phyloP scores from a whole-genome alignment of 1,140 invertebrate genomes.

The Nymphalis io region DNA sequence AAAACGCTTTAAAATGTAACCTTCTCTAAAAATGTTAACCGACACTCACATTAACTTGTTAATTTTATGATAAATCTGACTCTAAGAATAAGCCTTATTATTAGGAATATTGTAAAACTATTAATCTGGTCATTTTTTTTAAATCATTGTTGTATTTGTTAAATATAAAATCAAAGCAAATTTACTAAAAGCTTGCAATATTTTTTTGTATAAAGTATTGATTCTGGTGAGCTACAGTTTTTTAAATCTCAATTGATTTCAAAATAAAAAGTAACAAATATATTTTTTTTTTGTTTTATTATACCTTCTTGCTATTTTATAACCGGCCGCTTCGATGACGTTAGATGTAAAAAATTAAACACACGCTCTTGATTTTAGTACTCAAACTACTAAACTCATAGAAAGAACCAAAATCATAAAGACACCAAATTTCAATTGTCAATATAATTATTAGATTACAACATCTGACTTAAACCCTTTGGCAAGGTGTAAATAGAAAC shows the following conservation, averaged over 20 bases:
- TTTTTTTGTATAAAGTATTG: slow-evolving; percentile 76
- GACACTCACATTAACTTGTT: slow-evolving; percentile 76
- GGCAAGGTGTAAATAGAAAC: too few relatives aligned
- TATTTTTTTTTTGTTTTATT: slow-evolving; percentile 39
- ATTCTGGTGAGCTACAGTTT: slow-evolving; percentile 70
- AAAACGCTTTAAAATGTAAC: slow-evolving; percentile 77
- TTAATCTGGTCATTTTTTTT: slow-evolving; percentile 80
- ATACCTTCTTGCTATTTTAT: too few relatives aligned
- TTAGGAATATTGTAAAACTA: slow-evolving; percentile 73
- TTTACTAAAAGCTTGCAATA: slow-evolving; percentile 76
- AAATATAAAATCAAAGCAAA: slow-evolving; percentile 73
- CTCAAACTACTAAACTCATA: too few relatives aligned
- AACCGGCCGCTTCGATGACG: too few relatives aligned
- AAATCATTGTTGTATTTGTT: slow-evolving; percentile 78
- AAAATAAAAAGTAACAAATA: slow-evolving; percentile 78
- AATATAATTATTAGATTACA: too few relatives aligned
- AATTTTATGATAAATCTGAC: slow-evolving; percentile 77
- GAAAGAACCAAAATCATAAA: too few relatives aligned
- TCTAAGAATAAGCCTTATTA: slow-evolving; percentile 74
- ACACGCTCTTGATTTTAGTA: too few relatives aligned
- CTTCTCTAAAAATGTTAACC: slow-evolving; percentile 76
- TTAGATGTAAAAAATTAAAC: too few relatives aligned
- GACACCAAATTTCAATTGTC: too few relatives aligned
- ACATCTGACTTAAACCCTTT: too few relatives aligned
- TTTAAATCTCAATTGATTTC: slow-evolving; percentile 80